Base-by-base conservation (phyloP, 2,888 invertebrate genomes). In the Myathropa florea region DNA sequence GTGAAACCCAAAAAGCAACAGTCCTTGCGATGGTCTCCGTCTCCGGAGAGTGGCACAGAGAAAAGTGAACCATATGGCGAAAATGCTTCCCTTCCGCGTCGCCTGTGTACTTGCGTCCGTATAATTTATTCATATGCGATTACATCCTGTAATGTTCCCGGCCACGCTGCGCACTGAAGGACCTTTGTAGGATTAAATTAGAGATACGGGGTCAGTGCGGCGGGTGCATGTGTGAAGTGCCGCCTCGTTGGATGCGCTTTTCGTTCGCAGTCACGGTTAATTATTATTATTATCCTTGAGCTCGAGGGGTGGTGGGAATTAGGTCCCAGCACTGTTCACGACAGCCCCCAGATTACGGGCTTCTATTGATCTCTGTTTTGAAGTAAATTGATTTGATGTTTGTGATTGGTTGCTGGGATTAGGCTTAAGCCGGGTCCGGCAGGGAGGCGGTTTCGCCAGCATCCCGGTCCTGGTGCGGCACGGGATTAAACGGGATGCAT, bases 41-140 rank as follows among this genome's bases (percentile, higher is more conserved):
- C 46, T 46, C 46, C 46, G 46, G 18, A 18, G 46, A 46, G 0
- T 0, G 68, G 24, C 36, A 59, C 28, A 39, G 33, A 46, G 63
- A 78, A 86, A 86, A 86, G 61, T 75, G 67, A 86, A 86, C 86
- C 86, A 86, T 86, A 86, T 86, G 86, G 86, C 79, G 70, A 75
- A 76, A 83, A 79, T 86, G 83, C 71, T 83, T 83, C 78, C 65
- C 83, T 73, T 73, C 77, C 81, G 30, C 59, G 71, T 53, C 63
- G 71, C 24, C 79, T 79, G 1, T 78, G 70, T 76, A 67, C 73
- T 18, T 46, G 53, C 68, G 46, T 78, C 36, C 83, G 59, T 90
- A 91, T 92, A 92, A 92, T 92, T 92, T 92, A 92, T 92, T 92
- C 92, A 92, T 92, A 92, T 91, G 91, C 91, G 91, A 92, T 92